Evolutionary conservation across 2,113 vertebrate genomes (phyloP), one percentile per base, ranked within the genome.

Genomic region (Leptobrachium leishanense): DNA sequence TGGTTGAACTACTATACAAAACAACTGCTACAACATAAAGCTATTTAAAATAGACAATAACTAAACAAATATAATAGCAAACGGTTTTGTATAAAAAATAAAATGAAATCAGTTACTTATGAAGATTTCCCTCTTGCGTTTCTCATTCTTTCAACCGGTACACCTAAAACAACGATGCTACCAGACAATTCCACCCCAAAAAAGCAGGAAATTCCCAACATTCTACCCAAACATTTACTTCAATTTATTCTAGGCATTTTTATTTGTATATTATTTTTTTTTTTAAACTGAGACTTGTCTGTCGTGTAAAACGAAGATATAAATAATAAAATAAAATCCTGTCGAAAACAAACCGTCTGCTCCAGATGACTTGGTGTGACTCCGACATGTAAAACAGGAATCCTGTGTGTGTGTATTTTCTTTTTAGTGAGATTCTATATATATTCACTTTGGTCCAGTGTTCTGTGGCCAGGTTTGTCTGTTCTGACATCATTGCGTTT

Each of bases 121-220:
- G 66, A 31, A 59, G 59, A 55, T 54, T 42, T 67, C 67, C 69
- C 72, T 55, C 53, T 44, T 43, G 15, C 6, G 64, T 72, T 78
- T 77, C 53, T 41, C 12, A 10, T 64, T 43, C 40, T 20, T 79
- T 42, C 59, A 72, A 66, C 7, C 50, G 54, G 62, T 77, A 31
- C 20, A 31, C 20, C 20, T 31, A 31, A 31, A 31, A 31, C 20
- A 31, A 31, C 64, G 67, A 69, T 12, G 68, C 55, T 6, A 43
- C 76, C 55, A 78, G 55, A 43, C 43, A 63, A 46, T n/a, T 78
- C 57, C 43, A 31, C 15, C 43, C 59, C 63, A 57, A 44, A 78
- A 71, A 78, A 70, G 43, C 43, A 78, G 76, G 76, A 78, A 78
- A 78, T 78, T 78, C 76, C 62, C 76, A 40, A 57, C 55, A 78